These are phyloP conservation scores for Eilema depressum DNA, from an alignment of 2,888 invertebrate species.

Conservation along the genomic window DNA sequence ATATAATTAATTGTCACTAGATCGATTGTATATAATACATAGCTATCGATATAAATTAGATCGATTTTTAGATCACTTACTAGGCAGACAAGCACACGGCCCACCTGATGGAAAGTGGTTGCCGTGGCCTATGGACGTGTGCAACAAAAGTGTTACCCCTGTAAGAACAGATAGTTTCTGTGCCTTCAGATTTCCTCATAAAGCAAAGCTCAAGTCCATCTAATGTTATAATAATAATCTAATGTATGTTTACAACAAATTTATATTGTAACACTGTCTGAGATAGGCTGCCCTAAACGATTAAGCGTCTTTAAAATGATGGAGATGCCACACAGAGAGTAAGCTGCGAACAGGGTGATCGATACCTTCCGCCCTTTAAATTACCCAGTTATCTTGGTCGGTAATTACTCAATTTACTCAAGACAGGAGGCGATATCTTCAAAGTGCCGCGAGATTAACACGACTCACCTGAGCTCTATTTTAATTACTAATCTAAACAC, in stretches of 20 bases:
- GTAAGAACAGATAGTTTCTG: no score
- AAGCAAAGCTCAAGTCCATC: background rate
- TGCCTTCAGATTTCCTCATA: no score
- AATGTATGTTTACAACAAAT: background rate
- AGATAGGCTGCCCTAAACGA: background rate
- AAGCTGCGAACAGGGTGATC: constrained; percentile 64
- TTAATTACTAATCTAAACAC: constrained; percentile 38
- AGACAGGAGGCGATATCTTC: constrained; percentile 72
- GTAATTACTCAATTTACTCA: constrained; percentile 82
- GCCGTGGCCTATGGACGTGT: no score
- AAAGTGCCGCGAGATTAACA: constrained; percentile 69
- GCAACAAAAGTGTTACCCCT: no score
- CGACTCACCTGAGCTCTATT: constrained; percentile 52
- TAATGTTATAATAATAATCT: no score
- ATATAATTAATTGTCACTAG: background rate
- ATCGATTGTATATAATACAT: background rate
- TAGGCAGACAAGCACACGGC: no score
- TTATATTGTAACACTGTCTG: background rate
- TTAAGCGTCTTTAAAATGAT: constrained; percentile 26
- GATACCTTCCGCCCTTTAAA: constrained; percentile 74
- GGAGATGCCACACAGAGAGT: constrained; percentile 39
- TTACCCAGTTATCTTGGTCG: constrained; percentile 75
- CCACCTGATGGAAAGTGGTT: no score
- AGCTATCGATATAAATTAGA: no score
- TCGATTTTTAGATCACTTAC: no score